Conservation (phyloP, 1,140 invertebrate species). For the Diploscapter pachys region DNA sequence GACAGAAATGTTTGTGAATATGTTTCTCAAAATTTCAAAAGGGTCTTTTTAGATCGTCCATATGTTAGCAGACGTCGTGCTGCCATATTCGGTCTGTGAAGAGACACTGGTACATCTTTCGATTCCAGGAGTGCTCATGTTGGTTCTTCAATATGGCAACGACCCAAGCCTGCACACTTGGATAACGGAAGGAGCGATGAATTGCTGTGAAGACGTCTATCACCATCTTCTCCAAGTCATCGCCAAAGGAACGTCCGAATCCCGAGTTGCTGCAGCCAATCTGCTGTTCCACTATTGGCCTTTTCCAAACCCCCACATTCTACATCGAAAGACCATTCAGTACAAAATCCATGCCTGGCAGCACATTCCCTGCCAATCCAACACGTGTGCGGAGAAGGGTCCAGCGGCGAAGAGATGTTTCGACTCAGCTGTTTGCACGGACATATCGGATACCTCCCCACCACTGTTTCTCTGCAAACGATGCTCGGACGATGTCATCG, state of each 20-base stretch:
- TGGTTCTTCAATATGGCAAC: constrained; percentile 90
- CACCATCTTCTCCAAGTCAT: constrained; percentile 93
- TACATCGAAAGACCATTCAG: constrained; percentile 81
- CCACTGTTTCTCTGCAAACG: constrained; percentile 92
- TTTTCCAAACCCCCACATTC: constrained; percentile 86
- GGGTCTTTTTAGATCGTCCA: constrained; percentile 75
- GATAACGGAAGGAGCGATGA: constrained; percentile 47
- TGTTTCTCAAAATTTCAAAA: background rate
- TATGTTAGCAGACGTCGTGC: constrained; percentile 87
- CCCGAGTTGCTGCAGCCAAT: constrained; percentile 86
- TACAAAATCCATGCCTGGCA: constrained; percentile 73
- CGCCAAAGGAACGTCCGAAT: constrained; percentile 87
- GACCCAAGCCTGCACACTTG: constrained; percentile 67
- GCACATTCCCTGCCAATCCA: constrained; percentile 45
- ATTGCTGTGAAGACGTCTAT: constrained; percentile 79
- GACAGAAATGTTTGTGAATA: constrained; percentile 55
- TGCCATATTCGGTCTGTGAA: constrained; percentile 91
- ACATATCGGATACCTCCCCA: constrained; percentile 78
- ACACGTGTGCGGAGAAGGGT: constrained; percentile 19
- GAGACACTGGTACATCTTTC: constrained; percentile 63
- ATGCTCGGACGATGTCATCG: constrained; percentile 83
- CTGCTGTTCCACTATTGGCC: constrained; percentile 98
- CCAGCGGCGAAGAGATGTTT: constrained; percentile 62
- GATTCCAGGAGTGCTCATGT: constrained; percentile 89
- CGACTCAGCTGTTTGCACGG: constrained; percentile 64